phyloP scores from a whole-genome alignment of 2,113 vertebrate genomes.

The Carollia perspicillata region DNA sequence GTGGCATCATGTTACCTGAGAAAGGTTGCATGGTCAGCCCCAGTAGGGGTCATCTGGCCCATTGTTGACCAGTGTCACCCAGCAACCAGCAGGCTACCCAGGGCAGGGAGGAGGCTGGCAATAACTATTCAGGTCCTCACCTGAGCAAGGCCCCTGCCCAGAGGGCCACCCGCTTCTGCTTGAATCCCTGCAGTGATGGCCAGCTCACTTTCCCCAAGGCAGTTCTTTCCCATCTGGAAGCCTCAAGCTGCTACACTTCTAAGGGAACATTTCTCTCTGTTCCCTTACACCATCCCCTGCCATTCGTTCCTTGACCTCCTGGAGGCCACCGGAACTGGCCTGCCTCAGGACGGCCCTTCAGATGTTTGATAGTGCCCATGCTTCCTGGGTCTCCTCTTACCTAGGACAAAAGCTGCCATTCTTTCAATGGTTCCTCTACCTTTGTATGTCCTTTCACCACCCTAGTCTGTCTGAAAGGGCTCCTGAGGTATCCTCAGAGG shows the following conservation, averaged over 20 bases:
- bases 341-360: neutral
- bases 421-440: neutral
- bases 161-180: neutral
- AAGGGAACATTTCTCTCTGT: neutral
- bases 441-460: neutral
- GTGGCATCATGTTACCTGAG: neutral
- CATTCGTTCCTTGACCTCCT: neutral
- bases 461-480: neutral
- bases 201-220: neutral
- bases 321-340: neutral
- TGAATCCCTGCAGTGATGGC: neutral
- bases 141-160: neutral
- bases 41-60: neutral
- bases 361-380: neutral
- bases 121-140: neutral
- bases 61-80: neutral
- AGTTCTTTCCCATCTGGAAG: neutral
- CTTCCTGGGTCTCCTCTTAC: neutral
- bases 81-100: neutral
- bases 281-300: neutral
- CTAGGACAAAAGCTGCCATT: neutral
- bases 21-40: neutral
- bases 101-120: neutral
- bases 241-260: neutral
- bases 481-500: neutral